These are phyloP conservation scores for Pyrrhia umbra DNA, from an alignment of 2,888 invertebrate species.

Conservation along the genomic window DNA sequence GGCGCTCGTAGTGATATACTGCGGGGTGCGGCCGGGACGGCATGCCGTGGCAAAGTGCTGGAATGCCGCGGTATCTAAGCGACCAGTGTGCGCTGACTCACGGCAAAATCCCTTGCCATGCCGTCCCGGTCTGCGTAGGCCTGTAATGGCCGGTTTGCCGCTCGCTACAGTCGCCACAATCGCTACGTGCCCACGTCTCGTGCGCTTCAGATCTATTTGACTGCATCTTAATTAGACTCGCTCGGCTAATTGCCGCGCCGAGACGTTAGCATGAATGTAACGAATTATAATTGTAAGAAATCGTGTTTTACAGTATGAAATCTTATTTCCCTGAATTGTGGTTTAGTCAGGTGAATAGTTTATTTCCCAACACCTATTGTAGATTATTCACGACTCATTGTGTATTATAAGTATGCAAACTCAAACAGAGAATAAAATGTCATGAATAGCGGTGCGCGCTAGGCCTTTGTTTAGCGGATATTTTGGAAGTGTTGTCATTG, in stretches of 20 bases:
- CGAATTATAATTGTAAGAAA: slow-evolving; percentile 79
- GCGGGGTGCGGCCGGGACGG: too few relatives aligned
- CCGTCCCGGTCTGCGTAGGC: too few relatives aligned
- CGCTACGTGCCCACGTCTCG: slow-evolving; percentile 55
- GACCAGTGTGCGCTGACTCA: too few relatives aligned
- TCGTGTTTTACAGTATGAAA: slow-evolving; percentile 75
- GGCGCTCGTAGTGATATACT: too few relatives aligned
- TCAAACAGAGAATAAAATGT: slow-evolving; percentile 82
- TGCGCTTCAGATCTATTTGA: slow-evolving; percentile 71
- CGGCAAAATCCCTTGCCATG: too few relatives aligned
- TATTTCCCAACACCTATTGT: slow-evolving; percentile 80
- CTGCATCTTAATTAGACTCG: slow-evolving; percentile 76
- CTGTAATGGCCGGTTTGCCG: slow-evolving; percentile 55
- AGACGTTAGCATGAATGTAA: slow-evolving; percentile 71
- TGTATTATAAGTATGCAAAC: slow-evolving; percentile 76
- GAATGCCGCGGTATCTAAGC: too few relatives aligned
- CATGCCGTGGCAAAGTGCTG: too few relatives aligned
- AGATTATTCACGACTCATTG: slow-evolving; percentile 85
- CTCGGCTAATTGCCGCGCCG: slow-evolving; percentile 71
- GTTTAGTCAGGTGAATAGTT: slow-evolving; percentile 74
- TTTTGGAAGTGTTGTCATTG: slow-evolving; percentile 81
- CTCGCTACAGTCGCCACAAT: slow-evolving; percentile 36
- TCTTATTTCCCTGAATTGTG: slow-evolving; percentile 76
- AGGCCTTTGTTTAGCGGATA: slow-evolving; percentile 80
- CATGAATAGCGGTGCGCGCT: slow-evolving; percentile 73